Percentiles rank a stretch among this genome's conserved stretches.
Conservation (phyloP, 1,140 invertebrate species). For the Gryon sp. region DNA sequence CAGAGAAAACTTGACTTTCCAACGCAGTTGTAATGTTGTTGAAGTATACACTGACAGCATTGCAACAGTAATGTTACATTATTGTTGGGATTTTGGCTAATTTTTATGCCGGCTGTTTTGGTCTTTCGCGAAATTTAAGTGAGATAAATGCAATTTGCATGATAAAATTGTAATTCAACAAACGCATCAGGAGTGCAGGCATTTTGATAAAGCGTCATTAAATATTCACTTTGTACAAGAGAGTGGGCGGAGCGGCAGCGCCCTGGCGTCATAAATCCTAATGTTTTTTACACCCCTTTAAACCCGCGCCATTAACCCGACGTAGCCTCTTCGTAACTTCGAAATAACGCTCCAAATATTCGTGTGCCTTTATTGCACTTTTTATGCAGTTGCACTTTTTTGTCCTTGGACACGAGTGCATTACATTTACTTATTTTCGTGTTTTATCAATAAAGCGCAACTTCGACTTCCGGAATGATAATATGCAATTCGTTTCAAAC, state of each 20-base stretch:
- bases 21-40: too few species aligned
- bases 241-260: conserved; percentile 47
- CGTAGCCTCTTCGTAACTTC: conserved; percentile 60
- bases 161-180: conserved; percentile 58
- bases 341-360: conserved; percentile 61
- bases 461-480: conserved; percentile 6
- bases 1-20: conserved; percentile 10
- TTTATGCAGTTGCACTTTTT: conserved; percentile 37
- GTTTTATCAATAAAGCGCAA: conserved; percentile 35
- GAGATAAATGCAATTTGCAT: conserved; percentile 59
- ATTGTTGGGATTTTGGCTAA: conserved; percentile 11
- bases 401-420: conserved; percentile 18
- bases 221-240: conserved; percentile 60
- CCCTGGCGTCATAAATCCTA: conserved; percentile 60
- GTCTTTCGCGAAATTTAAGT: conserved; percentile 11
- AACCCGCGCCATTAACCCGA: conserved; percentile 65
- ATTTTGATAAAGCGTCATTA: conserved; percentile 64
- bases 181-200: conserved; percentile 36
- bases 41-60: too few species aligned
- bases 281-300: conserved; percentile 64
- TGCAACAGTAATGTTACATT: too few species aligned
- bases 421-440: conserved; percentile 38
- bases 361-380: conserved; percentile 54
- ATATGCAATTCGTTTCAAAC: conserved; percentile 1
- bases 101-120: conserved; percentile 17